phyloP scores from a whole-genome alignment of 2,888 invertebrate genomes.

The Oxycera nigricornis region DNA sequence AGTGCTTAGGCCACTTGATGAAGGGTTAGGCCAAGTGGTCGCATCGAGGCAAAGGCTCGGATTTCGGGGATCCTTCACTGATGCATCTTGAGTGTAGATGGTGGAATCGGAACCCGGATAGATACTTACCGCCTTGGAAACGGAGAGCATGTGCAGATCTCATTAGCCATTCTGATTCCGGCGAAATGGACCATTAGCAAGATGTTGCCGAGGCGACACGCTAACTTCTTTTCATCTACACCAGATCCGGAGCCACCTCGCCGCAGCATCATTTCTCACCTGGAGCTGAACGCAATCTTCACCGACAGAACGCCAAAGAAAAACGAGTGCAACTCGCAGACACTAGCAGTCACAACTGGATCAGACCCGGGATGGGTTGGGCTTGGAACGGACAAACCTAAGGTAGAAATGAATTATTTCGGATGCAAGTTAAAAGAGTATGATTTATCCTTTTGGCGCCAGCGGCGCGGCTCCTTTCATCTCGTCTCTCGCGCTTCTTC shows the following conservation, averaged over 20 bases:
- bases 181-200: too few species aligned
- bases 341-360: slow-evolving; percentile 16
- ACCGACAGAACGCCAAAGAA: background rate
- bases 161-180: too few species aligned
- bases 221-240: background rate
- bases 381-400: slow-evolving; percentile 15
- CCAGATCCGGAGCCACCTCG: background rate
- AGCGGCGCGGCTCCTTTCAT: slow-evolving; percentile 47
- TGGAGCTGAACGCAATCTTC: slow-evolving; percentile 1
- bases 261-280: slow-evolving; percentile 5
- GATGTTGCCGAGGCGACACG: background rate
- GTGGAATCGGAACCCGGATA: background rate
- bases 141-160: too few species aligned
- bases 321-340: slow-evolving; percentile 17
- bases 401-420: slow-evolving; percentile 38
- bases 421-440: slow-evolving; percentile 35
- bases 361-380: background rate
- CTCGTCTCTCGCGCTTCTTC: slow-evolving; percentile 36
- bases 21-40: background rate
- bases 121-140: too few species aligned
- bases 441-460: slow-evolving; percentile 48
- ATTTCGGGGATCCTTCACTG: background rate
- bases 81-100: background rate
- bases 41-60: background rate
- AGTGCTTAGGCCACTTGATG: background rate